These are phyloP conservation scores for Dioctria rufipes DNA, from an alignment of 2,888 invertebrate species.

Conservation along the genomic window DNA sequence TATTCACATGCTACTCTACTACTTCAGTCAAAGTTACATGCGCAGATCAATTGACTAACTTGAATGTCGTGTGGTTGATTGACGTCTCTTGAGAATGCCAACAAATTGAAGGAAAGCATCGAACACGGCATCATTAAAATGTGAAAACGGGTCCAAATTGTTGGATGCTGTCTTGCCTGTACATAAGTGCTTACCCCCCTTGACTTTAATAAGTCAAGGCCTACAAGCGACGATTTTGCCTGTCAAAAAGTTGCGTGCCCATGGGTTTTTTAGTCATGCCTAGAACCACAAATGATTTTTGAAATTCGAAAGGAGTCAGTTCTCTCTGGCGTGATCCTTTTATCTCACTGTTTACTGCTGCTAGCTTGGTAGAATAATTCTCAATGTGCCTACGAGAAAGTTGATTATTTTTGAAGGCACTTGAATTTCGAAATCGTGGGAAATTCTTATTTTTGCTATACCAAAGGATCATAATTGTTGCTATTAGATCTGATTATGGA, in stretches of 20 bases:
- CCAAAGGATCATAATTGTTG: constrained; percentile 28
- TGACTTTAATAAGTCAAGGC: too few species aligned
- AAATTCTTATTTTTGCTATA: background rate
- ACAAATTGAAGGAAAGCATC: constrained; percentile 36
- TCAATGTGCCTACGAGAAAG: constrained; percentile 7
- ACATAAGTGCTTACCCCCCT: too few species aligned
- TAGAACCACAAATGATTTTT: constrained; percentile 20
- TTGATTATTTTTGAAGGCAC: constrained; percentile 13
- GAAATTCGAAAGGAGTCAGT: constrained; percentile 8
- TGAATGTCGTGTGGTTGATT: constrained; percentile 49
- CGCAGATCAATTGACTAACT: constrained; percentile 38
- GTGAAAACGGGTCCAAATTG: constrained; percentile 39
- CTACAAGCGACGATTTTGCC: constrained; percentile 40
- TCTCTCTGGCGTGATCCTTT: constrained; percentile 15
- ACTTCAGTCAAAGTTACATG: constrained; percentile 23
- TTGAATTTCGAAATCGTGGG: constrained; percentile 13
- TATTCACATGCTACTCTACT: background rate
- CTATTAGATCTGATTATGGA: constrained; percentile 46
- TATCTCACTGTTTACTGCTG: background rate
- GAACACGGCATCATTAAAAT: constrained; percentile 43
- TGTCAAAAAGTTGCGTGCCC: constrained; percentile 55
- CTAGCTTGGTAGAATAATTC: background rate
- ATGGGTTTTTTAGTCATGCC: constrained; percentile 51
- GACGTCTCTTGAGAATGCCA: constrained; percentile 27
- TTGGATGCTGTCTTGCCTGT: background rate